These are phyloP conservation scores for Anniella stebbinsi DNA, from an alignment of 2,797 vertebrate genomes.

Conservation along the genomic window DNA sequence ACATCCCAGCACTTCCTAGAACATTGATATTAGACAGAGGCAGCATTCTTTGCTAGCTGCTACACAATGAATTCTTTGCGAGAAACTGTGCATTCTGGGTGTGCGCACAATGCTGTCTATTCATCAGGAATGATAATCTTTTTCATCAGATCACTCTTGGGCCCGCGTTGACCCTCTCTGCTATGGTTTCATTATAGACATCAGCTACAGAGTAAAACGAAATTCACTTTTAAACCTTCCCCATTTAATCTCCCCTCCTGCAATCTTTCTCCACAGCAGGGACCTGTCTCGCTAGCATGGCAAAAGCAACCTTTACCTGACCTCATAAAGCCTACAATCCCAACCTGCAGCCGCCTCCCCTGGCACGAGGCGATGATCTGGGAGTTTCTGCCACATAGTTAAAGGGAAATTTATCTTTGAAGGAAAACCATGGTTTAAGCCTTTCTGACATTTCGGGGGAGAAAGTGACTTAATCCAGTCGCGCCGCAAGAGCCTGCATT, in stretches of 20 bases:
- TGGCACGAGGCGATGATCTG: slow-evolving; percentile 5
- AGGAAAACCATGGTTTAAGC: slow-evolving; percentile 30
- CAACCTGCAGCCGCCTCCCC: slow-evolving; percentile 15
- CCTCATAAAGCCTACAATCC: slow-evolving; percentile 39
- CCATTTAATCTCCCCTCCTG: slow-evolving; percentile 24
- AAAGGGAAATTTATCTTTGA: slow-evolving; percentile 37
- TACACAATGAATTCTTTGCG: slow-evolving; percentile 18
- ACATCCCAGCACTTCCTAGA: slow-evolving; percentile 14
- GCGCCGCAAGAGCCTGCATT: neutral
- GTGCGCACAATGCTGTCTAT: neutral
- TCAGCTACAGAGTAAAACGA: slow-evolving; percentile 8
- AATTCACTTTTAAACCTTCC: slow-evolving; percentile 41
- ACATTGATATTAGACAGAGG: neutral
- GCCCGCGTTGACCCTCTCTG: slow-evolving; percentile 28
- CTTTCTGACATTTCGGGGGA: slow-evolving; percentile 19
- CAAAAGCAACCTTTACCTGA: slow-evolving; percentile 40
- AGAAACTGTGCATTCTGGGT: slow-evolving; percentile 13
- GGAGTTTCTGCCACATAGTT: slow-evolving; percentile 24
- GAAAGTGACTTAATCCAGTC: slow-evolving; percentile 14
- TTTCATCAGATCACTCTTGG: slow-evolving; percentile 32
- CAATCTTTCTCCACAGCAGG: slow-evolving; percentile 30
- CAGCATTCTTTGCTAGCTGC: neutral
- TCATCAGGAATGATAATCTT: slow-evolving; percentile 39
- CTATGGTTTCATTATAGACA: slow-evolving; percentile 21
- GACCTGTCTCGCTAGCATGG: slow-evolving; percentile 14